A percentile compares a stretch with the other conserved stretches of the same genome.
phyloP scores from a whole-genome alignment of 2,888 invertebrate species.

The Amblyteles armatorius region DNA sequence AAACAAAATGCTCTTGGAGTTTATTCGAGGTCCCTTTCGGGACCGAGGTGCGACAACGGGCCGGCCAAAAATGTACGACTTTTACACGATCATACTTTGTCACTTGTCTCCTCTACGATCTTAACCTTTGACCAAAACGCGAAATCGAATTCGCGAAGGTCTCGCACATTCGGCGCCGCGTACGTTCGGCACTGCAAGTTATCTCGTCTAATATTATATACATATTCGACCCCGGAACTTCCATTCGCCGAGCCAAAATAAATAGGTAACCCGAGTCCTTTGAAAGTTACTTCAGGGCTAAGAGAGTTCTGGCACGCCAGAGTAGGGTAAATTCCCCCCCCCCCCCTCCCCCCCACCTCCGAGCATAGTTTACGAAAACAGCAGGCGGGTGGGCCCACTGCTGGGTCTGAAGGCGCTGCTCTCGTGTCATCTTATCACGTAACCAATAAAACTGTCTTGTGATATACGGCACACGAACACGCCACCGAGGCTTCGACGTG shows the following conservation, averaged over 20 bases:
- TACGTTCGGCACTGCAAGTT: neutral
- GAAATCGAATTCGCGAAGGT: slow-evolving; percentile 43
- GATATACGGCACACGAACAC: slow-evolving; percentile 49
- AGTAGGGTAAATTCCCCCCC: neutral
- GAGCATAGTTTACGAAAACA: neutral
- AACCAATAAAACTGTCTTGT: slow-evolving; percentile 55
- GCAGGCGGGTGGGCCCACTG: neutral
- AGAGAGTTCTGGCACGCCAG: slow-evolving; percentile 45
- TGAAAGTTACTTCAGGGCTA: slow-evolving; percentile 51
- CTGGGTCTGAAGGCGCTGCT: slow-evolving; percentile 51
- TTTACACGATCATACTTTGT: neutral
- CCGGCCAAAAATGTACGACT: slow-evolving; percentile 9
- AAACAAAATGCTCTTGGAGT: too few species aligned
- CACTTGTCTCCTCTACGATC: neutral
- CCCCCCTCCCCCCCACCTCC: too few species aligned
- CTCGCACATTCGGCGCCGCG: slow-evolving; percentile 11
- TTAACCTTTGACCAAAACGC: slow-evolving; percentile 26
- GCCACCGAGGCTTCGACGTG: slow-evolving; percentile 39
- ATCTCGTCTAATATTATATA: slow-evolving; percentile 22
- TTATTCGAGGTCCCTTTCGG: too few species aligned
- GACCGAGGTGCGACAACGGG: neutral
- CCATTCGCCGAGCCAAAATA: slow-evolving; percentile 22
- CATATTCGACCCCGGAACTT: slow-evolving; percentile 45
- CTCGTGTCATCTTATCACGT: slow-evolving; percentile 59
- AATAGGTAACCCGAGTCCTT: slow-evolving; percentile 54